phyloP scores from a whole-genome alignment of 2,113 vertebrate species.

The Eptesicus fuscus region DNA sequence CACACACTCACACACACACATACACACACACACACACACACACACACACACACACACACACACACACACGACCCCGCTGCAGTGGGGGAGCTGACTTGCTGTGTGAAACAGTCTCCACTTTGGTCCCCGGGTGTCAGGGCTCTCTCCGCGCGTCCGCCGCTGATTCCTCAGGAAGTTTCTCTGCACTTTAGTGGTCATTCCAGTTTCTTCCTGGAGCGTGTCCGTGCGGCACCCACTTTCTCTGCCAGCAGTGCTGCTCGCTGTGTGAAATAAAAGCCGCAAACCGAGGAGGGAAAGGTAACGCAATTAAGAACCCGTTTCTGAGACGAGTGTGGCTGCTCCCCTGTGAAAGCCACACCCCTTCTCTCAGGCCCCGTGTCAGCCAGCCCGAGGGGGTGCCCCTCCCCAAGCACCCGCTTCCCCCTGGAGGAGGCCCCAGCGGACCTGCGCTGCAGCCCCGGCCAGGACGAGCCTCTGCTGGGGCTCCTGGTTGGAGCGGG shows the following conservation, averaged over 20 bases:
- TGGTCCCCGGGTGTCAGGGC: too few relatives aligned
- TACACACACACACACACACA: background rate
- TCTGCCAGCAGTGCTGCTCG: too few relatives aligned
- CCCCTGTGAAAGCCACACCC: background rate
- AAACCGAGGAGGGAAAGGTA: background rate
- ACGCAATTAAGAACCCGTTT: background rate
- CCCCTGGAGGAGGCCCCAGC: background rate
- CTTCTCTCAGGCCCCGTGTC: background rate
- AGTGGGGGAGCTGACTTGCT: background rate
- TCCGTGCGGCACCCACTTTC: too few relatives aligned
- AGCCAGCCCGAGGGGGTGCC: background rate
- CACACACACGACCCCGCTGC: background rate
- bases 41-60: background rate
- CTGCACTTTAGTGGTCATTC: too few relatives aligned
- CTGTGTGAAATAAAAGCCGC: background rate
- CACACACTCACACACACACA: too few relatives aligned
- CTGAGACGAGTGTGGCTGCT: background rate
- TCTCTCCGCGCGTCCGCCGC: too few relatives aligned
- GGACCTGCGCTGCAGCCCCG: background rate
- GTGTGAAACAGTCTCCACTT: background rate
- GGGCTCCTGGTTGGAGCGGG: background rate
- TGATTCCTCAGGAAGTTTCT: too few relatives aligned
- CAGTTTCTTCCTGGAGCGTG: too few relatives aligned
- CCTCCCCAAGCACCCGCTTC: background rate
- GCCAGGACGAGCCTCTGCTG: fast-evolving